Evolutionary conservation across 2,888 invertebrate species (phyloP).

Genomic region (Loripinus fragilis): DNA sequence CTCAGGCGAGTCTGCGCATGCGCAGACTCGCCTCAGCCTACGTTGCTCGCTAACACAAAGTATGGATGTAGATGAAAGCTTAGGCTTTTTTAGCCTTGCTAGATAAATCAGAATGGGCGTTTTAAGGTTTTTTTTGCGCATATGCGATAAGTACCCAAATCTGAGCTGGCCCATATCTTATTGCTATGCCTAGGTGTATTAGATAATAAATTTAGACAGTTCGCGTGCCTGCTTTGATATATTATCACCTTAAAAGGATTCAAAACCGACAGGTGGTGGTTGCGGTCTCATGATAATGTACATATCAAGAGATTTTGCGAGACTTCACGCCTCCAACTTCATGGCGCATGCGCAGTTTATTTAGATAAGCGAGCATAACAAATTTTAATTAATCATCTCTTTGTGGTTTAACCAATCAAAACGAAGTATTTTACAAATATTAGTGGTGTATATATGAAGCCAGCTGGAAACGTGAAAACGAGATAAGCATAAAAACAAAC

Average conservation of each 20-base stretch:
- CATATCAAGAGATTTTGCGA: background rate
- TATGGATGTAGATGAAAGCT: too few relatives aligned
- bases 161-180: conserved; percentile 5
- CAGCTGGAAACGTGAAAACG: background rate
- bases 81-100: too few relatives aligned
- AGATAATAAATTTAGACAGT: conserved; percentile 3
- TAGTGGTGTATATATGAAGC: background rate
- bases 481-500: conserved; percentile 6
- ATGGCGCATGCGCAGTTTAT: conserved; percentile 2
- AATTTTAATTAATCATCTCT: background rate
- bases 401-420: conserved; percentile 6
- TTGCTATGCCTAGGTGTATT: conserved; percentile 4
- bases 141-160: too few relatives aligned
- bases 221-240: conserved; percentile 5
- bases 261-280: background rate
- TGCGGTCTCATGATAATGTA: background rate
- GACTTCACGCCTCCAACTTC: background rate
- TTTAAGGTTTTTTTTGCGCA: too few relatives aligned
- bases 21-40: too few relatives aligned
- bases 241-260: conserved; percentile 1
- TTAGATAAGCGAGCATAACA: background rate
- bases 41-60: too few relatives aligned
- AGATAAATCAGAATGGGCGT: too few relatives aligned
- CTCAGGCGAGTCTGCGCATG: too few relatives aligned
- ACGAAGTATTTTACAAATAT: background rate